Evolutionary conservation across 2,888 invertebrate species (phyloP).

Genomic region (Papilio gigon): DNA sequence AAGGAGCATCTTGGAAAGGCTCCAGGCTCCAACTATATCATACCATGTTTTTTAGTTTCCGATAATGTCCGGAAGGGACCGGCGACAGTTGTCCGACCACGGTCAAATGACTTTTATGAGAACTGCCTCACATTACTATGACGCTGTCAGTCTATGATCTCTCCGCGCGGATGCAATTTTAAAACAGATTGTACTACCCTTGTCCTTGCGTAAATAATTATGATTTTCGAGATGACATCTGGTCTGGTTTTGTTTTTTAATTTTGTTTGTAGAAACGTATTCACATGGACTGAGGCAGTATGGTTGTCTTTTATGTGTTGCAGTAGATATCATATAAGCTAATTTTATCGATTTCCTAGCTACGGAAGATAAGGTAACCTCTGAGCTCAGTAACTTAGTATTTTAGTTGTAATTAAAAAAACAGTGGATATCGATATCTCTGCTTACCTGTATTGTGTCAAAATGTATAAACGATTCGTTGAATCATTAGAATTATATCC

Average conservation of each 20-base stretch:
- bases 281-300: neutral
- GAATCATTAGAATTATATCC: neutral
- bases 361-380: too few relatives aligned
- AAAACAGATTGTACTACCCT: neutral
- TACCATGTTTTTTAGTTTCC: neutral
- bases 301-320: neutral
- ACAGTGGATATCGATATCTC: neutral
- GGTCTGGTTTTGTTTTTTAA: neutral
- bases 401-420: neutral
- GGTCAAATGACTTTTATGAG: conserved; percentile 27
- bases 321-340: too few relatives aligned
- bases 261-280: neutral
- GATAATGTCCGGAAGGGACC: conserved; percentile 24
- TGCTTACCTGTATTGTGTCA: neutral
- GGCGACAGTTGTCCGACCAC: conserved; percentile 26
- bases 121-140: conserved; percentile 24
- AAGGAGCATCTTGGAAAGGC: too few relatives aligned
- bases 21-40: neutral
- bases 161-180: conserved; percentile 1
- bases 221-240: conserved; percentile 3
- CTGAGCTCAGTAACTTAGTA: too few relatives aligned
- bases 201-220: conserved; percentile 26
- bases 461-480: neutral
- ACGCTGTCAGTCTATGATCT: conserved; percentile 20
- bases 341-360: too few relatives aligned